These are phyloP conservation scores for Pseudanteris insignis DNA, from an alignment of 2,888 invertebrate genomes.

Conservation along the genomic window DNA sequence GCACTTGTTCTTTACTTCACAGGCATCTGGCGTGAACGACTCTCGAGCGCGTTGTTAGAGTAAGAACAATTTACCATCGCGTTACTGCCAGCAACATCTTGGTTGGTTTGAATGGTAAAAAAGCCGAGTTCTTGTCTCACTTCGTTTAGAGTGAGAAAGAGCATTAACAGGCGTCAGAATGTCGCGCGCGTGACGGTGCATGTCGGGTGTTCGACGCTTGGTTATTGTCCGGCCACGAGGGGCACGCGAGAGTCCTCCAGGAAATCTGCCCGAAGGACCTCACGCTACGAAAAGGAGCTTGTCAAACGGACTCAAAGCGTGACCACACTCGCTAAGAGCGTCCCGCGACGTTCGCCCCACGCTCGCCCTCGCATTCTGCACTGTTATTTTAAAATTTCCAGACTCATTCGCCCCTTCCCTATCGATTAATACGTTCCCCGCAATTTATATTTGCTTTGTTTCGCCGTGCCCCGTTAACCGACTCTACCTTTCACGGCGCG, in stretches of 20 bases:
- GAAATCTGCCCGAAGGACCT: conserved; percentile 55
- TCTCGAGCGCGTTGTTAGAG: not conserved
- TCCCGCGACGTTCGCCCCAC: conserved; percentile 34
- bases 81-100: conserved; percentile 48
- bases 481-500: conserved; percentile 43
- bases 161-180: conserved; percentile 50
- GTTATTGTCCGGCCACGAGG: conserved; percentile 53
- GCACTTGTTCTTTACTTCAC: no score
- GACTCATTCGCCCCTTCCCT: conserved; percentile 7
- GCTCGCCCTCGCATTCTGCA: conserved; percentile 36
- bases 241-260: conserved; percentile 51
- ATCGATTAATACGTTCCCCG: conserved; percentile 10
- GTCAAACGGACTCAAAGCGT: conserved; percentile 52
- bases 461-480: conserved; percentile 47
- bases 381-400: conserved; percentile 44
- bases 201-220: conserved; percentile 45
- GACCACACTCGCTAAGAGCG: conserved; percentile 50
- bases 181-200: conserved; percentile 59
- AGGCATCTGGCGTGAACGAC: no score
- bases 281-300: conserved; percentile 58
- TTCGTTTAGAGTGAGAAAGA: no score
- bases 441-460: conserved; percentile 52
- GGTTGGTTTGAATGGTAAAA: conserved; percentile 19
- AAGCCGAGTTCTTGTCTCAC: conserved; percentile 9
- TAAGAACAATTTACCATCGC: conserved; percentile 45